Percentiles rank a stretch among this genome's conserved stretches.
Conservation (phyloP, 2,888 invertebrate species). For the Eristalinus aeneus region DNA sequence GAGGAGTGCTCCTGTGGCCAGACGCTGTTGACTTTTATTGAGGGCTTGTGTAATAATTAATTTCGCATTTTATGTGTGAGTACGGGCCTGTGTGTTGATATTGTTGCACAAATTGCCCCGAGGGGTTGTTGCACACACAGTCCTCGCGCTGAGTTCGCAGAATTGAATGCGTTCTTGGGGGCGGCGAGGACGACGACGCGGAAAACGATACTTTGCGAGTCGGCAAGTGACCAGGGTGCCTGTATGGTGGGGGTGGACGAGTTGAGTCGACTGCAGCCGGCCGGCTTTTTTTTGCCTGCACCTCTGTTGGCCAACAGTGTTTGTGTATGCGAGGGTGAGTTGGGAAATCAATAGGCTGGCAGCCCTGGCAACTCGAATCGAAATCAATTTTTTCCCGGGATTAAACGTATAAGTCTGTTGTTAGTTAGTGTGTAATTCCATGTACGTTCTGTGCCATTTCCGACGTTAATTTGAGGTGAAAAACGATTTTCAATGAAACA, state of each 20-base stretch:
- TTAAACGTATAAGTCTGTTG: conserved; percentile 69
- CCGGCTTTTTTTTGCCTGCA: neutral
- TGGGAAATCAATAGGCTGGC: conserved; percentile 60
- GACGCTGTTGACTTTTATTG: conserved; percentile 64
- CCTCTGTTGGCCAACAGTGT: neutral
- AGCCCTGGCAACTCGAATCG: conserved; percentile 52
- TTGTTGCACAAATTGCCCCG: conserved; percentile 57
- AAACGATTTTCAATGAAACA: conserved; percentile 69
- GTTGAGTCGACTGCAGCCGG: neutral
- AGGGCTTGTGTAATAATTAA: conserved; percentile 68
- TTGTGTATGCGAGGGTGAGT: neutral
- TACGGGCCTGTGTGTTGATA: conserved; percentile 59
- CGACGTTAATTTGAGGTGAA: conserved; percentile 70
- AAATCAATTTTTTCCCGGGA: conserved; percentile 69
- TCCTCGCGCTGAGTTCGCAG: neutral
- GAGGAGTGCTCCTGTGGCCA: conserved; percentile 56
- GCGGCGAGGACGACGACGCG: neutral
- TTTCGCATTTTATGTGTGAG: conserved; percentile 70
- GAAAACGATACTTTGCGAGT: neutral
- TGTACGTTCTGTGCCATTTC: conserved; percentile 67
- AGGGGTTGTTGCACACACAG: conserved; percentile 42
- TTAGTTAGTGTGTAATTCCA: conserved; percentile 70
- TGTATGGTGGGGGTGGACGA: neutral
- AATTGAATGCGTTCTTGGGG: neutral
- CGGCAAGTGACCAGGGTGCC: neutral